phyloP scores from a whole-genome alignment of 2,113 vertebrate genomes.

The Oreochromis aureus region DNA sequence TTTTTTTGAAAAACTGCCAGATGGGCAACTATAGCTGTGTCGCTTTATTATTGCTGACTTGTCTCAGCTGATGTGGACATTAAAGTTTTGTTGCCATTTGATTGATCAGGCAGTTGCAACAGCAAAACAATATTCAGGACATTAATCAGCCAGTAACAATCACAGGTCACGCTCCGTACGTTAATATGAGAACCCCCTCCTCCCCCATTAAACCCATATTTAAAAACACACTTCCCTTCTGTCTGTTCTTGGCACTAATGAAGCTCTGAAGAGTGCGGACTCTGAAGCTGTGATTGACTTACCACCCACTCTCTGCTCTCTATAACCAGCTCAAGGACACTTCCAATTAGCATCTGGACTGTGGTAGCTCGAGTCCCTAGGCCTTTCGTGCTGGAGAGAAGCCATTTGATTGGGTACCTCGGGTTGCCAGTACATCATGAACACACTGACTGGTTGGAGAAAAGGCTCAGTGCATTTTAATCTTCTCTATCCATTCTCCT shows the following conservation, averaged over 20 bases:
- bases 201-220: conserved; percentile 13
- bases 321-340: conserved; percentile 49
- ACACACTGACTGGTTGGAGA: background rate
- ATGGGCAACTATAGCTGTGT: background rate
- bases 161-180: background rate
- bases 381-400: background rate
- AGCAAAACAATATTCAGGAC: background rate
- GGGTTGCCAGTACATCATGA: conserved; percentile 27
- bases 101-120: background rate
- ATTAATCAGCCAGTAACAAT: background rate
- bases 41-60: background rate
- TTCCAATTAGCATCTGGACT: conserved; percentile 54
- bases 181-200: background rate
- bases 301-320: conserved; percentile 27
- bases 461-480: conserved; percentile 21
- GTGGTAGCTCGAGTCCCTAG: conserved; percentile 19
- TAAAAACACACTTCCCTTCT: background rate
- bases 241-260: conserved; percentile 34
- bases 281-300: conserved; percentile 44
- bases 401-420: conserved; percentile 32
- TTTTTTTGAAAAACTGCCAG: background rate
- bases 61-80: background rate
- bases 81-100: background rate
- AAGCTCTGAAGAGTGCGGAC: conserved; percentile 21
- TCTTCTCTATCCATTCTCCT: background rate